Conservation (phyloP, 1,140 invertebrate species). For the Mactra quadrangularis region DNA sequence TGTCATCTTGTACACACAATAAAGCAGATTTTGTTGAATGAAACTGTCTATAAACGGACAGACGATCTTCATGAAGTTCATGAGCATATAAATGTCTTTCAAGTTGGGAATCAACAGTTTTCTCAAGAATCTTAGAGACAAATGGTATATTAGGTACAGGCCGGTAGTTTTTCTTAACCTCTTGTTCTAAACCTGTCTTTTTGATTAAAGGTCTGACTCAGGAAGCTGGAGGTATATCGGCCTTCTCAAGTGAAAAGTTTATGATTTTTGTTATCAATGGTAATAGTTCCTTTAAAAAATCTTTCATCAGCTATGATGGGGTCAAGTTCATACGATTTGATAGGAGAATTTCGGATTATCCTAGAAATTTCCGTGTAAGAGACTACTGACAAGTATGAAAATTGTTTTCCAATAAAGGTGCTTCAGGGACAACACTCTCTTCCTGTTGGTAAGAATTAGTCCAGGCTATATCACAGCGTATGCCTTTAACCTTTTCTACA, state of each 20-base stretch:
- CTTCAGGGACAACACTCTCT: too few species aligned
- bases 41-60: slow-evolving; percentile 20
- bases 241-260: too few species aligned
- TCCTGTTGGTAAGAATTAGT: not conserved
- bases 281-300: too few species aligned
- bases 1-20: slow-evolving; percentile 39
- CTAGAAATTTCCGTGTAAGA: not conserved
- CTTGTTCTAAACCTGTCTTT: slow-evolving; percentile 24
- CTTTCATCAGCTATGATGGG: too few species aligned
- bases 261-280: too few species aligned
- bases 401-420: not conserved
- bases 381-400: too few species aligned
- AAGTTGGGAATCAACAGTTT: not conserved
- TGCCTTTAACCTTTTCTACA: slow-evolving; percentile 10
- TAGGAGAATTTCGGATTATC: slow-evolving; percentile 4
- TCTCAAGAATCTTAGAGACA: not conserved
- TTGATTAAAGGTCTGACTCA: slow-evolving; percentile 13
- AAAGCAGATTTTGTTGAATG: slow-evolving; percentile 23
- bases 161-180: slow-evolving; percentile 32
- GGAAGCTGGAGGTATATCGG: too few species aligned
- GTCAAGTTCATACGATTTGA: too few species aligned
- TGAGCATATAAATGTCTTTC: slow-evolving; percentile 2
- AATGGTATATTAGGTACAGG: slow-evolving; percentile 23
- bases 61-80: not conserved
- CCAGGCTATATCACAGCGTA: not conserved